Evolutionary conservation across 2,113 vertebrate genomes (phyloP), one percentile per base, ranked within the genome.

Genomic region (Malurus elegans): DNA sequence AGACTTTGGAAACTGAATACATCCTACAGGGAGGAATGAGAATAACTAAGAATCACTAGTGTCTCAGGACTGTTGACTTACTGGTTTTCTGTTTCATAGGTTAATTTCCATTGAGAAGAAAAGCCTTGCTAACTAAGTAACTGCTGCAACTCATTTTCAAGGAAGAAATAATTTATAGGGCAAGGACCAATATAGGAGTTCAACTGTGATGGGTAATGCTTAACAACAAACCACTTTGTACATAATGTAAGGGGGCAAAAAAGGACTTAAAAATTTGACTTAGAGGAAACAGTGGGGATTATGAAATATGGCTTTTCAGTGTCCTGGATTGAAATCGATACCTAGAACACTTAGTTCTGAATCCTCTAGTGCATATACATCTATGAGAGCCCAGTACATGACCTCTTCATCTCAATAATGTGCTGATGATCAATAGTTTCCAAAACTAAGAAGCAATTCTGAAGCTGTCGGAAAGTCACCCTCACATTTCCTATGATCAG

Each of bases 401-500:
- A 80, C 76, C 74, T 78, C 71, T 96, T 69, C 78, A 86, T 67
- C 73, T 91, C 83, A 79, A 74, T 44, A 72, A 24, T 5, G 16
- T 28, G 57, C 51, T 78, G 80, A 71, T 79, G 86, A 94, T 95
- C 84, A 94, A 82, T 88, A 95, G 79, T 92, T 90, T 94, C 92
- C 94, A 96, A 92, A 91, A 88, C 66, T n/a, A 82, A 76, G 94
- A 80, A 66, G 84, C 50, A 90, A 79, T 92, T 94, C 87, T 83
- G 69, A 92, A 88, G 58, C 44, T 64, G 71, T 94, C 0, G 42
- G 92, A 95, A 92, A 86, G 87, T 64, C 60, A 14, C 93, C 82
- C 95, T 93, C 67, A 34, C 65, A 75, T 96, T 97, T 97, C 92
- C 90, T 91, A 86, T 5, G 84, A 95, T 96, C 95, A 96, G 88